Base-by-base conservation (phyloP, 1,140 invertebrate genomes). In the Aphelenchoides besseyi region DNA sequence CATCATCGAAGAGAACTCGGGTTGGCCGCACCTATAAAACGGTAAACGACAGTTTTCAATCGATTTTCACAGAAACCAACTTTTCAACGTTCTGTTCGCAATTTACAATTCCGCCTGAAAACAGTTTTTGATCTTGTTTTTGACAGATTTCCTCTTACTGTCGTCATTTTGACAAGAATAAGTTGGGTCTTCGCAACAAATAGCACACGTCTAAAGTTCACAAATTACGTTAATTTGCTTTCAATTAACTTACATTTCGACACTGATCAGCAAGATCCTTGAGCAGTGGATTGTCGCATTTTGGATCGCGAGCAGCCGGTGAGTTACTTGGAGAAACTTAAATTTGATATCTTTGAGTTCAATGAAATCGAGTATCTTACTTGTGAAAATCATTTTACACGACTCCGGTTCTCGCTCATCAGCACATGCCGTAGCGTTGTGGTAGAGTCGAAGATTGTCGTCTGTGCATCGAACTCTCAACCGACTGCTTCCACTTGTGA, bases 141-240 rank as follows among this genome's bases (percentile, higher is more conserved):
- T n/a, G n/a, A n/a, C n/a, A n/a, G n/a, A n/a, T n/a, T n/a, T n/a
- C n/a, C n/a, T n/a, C 67, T 66, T 55, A 78, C 76, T 80, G 67
- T 78, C 78, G 32, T 76, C 77, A 68, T 77, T 77, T 36, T 77
- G 75, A 64, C 76, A 78, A 9, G 77, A 54, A 54, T 78, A 78
- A 37, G 62, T 69, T 16, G 77, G 59, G 41, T 79, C 77, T 72
- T 78, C 76, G 36, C 76, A 78, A 69, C 76, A 78, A 61, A 80
- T 78, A 18, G 78, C 76, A 54, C 76, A 78, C 12, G 73, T 80
- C n/a, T n/a, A n/a, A n/a, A n/a, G n/a, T n/a, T n/a, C n/a, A n/a
- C n/a, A n/a, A n/a, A n/a, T n/a, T n/a, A n/a, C n/a, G n/a, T n/a
- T n/a, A n/a, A n/a, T n/a, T n/a, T n/a, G n/a, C n/a, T n/a, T n/a